These are phyloP conservation scores for Brachionus manjavacas DNA, from an alignment of 1,140 invertebrate genomes.

Conservation along the genomic window DNA sequence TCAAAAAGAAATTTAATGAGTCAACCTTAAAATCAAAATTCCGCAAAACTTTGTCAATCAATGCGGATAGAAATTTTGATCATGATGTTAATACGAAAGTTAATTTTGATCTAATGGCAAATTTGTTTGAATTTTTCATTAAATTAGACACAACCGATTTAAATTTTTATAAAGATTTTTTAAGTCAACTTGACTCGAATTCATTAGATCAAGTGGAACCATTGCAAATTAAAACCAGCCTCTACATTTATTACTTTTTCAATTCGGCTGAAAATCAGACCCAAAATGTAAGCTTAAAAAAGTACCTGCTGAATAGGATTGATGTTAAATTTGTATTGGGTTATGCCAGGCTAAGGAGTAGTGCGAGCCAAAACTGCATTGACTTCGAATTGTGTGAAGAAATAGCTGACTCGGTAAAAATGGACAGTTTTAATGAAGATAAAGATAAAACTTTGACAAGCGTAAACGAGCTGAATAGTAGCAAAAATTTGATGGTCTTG, in stretches of 20 bases:
- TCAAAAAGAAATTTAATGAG: slow-evolving; percentile 15
- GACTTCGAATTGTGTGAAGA: slow-evolving; percentile 15
- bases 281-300: not conserved
- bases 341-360: not conserved
- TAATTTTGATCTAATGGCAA: slow-evolving; percentile 13
- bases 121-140: slow-evolving; percentile 27
- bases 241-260: slow-evolving; percentile 17
- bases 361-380: not conserved
- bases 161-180: slow-evolving; percentile 3
- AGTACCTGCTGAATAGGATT: not conserved
- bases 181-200: not conserved
- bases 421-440: not conserved
- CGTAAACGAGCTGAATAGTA: not conserved
- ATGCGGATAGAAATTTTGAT: not conserved
- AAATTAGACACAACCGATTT: not conserved
- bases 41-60: not conserved
- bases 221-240: not conserved
- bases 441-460: not conserved
- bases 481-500: not conserved
- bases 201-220: slow-evolving; percentile 18
- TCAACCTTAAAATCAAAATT: slow-evolving; percentile 32
- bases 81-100: not conserved
- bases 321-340: slow-evolving; percentile 4
- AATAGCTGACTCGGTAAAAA: not conserved
- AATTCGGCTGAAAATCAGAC: not conserved